Conservation (phyloP, 2,888 invertebrate genomes). For the Cremastinae sp. region DNA sequence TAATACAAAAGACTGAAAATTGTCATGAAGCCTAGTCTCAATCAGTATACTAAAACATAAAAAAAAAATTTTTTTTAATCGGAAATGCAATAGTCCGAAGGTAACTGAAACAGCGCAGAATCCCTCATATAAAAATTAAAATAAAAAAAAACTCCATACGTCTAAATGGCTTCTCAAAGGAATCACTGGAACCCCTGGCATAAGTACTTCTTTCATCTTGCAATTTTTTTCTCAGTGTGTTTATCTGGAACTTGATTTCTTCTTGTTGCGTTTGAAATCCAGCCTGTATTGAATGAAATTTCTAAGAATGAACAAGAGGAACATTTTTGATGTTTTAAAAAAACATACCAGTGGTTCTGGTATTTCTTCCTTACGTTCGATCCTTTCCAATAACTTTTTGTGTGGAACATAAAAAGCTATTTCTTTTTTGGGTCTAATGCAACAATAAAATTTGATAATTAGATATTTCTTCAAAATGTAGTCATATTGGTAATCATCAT, state of each 20-base stretch:
- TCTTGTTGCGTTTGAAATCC: constrained; percentile 82
- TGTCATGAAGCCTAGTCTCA: too few species aligned
- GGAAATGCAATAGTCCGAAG: neutral
- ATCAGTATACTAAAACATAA: too few species aligned
- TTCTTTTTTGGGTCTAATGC: constrained; percentile 69
- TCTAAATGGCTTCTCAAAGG: constrained; percentile 52
- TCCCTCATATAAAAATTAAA: neutral
- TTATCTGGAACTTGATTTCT: constrained; percentile 78
- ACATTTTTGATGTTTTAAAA: neutral
- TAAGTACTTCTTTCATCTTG: constrained; percentile 24
- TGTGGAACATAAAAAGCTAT: constrained; percentile 85
- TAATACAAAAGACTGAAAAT: too few species aligned
- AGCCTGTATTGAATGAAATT: constrained; percentile 78
- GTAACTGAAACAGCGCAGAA: neutral
- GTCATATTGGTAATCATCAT: too few species aligned
- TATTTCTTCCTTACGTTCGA: constrained; percentile 82
- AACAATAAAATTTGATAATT: neutral
- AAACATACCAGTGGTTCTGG: constrained; percentile 84
- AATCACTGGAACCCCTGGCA: neutral
- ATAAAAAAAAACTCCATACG: constrained; percentile 48
- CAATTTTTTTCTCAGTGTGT: constrained; percentile 60
- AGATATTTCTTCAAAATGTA: too few species aligned
- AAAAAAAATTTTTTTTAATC: too few species aligned
- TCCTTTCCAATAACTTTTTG: constrained; percentile 84
- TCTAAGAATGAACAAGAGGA: neutral